Percentiles rank a stretch among this genome's conserved stretches.
Conservation (phyloP, 1,140 invertebrate species). For the Dendroctonus valens region DNA sequence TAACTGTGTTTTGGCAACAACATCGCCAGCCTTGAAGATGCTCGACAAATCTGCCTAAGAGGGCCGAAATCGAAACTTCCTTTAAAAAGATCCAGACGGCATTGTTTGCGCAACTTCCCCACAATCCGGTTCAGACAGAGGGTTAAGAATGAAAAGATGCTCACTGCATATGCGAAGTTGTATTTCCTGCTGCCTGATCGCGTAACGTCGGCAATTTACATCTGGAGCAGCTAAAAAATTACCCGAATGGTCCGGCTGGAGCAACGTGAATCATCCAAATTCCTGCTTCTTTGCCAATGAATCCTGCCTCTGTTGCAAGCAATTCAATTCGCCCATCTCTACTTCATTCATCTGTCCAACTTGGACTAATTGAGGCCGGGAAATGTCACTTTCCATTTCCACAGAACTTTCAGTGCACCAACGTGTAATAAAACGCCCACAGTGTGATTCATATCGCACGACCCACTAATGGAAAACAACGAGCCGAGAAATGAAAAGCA, state of each 20-base stretch:
- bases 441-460: too few relatives aligned
- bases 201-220: not conserved
- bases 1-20: not conserved
- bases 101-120: constrained; percentile 15
- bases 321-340: not conserved
- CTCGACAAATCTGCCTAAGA: not conserved
- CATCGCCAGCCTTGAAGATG: constrained; percentile 3
- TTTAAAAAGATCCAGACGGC: constrained; percentile 4
- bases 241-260: not conserved
- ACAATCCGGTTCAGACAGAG: constrained; percentile 13
- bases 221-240: not conserved
- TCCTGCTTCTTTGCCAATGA: not conserved
- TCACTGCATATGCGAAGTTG: not conserved
- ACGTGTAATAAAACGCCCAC: too few relatives aligned
- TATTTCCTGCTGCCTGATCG: not conserved
- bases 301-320: not conserved
- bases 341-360: too few relatives aligned
- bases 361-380: too few relatives aligned
- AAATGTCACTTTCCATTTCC: too few relatives aligned
- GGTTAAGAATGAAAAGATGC: constrained; percentile 15
- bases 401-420: too few relatives aligned
- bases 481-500: too few relatives aligned
- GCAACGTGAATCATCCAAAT: not conserved
- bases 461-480: too few relatives aligned
- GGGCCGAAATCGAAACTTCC: not conserved